Evolutionary conservation across 1,140 invertebrate species (phyloP), one percentile per base, ranked within the genome.

Genomic region (Philopotamus ludificatus): DNA sequence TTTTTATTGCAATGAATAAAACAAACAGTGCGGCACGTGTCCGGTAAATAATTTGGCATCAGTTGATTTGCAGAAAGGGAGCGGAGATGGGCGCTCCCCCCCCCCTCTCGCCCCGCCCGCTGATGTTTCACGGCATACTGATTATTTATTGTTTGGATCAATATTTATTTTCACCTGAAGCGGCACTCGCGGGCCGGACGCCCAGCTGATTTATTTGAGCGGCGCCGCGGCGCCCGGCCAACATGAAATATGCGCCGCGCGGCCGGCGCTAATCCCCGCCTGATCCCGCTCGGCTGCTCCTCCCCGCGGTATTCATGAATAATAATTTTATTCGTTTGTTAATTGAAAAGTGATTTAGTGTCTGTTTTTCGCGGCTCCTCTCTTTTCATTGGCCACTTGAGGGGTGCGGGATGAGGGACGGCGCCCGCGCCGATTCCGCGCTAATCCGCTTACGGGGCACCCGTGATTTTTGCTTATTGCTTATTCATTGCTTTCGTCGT

Each of bases 151-250:
- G 18, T 47, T 47, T 47, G 8, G 18, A 47, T 47, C 44, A 47
- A 47, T 47, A 47, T 47, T 47, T 47, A 47, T 47, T 47, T 47
- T 47, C 15, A 20, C 10, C 44, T 12, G 44, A 16, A 47, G 44
- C 44, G 15, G 4, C 18, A 47, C 44, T 47, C 44, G 39, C 21
- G 55, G 16, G 23, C 23, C 12, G 23, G 21, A 10, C 23, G 58
- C 47, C 57, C 15, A 25, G 64, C 8, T 67, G 65, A 67, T 67
- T 67, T 67, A 67, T 67, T 58, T 58, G 41, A 23, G 7, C 39
- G n/a, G n/a, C n/a, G n/a, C n/a, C n/a, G n/a, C n/a, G n/a, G n/a
- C n/a, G 53, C 47, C 62, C 51, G 63, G 63, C 62, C 60, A 67
- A 62, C 21, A 28, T 58, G 59, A 58, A 67, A 67, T 63, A 67